Percentiles rank a stretch among this genome's conserved stretches.
Conservation (phyloP, 2,888 invertebrate genomes). For the Limulus polyphemus region DNA sequence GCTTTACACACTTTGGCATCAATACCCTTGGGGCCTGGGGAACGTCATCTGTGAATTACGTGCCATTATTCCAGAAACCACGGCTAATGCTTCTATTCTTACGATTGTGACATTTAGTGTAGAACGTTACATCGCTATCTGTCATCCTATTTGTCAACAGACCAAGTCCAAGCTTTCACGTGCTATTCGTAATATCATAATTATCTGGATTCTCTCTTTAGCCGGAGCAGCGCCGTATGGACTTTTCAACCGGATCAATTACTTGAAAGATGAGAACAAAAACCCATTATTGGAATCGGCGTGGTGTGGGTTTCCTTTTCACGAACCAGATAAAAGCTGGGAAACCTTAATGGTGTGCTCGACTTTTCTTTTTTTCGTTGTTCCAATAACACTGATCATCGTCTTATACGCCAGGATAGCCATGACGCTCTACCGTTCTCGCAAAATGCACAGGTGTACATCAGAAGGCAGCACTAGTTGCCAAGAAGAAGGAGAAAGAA, state of each 20-base stretch:
- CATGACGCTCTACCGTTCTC: slow-evolving; percentile 30
- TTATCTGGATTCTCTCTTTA: slow-evolving; percentile 38
- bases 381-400: slow-evolving; percentile 39
- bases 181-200: slow-evolving; percentile 36
- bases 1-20: slow-evolving; percentile 39
- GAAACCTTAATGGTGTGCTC: slow-evolving; percentile 36
- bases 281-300: neutral
- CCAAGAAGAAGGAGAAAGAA: slow-evolving; percentile 30
- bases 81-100: slow-evolving; percentile 40
- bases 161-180: slow-evolving; percentile 32
- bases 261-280: slow-evolving; percentile 11
- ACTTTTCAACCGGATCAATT: slow-evolving; percentile 32
- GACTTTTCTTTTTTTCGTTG: slow-evolving; percentile 40
- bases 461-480: slow-evolving; percentile 20
- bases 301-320: slow-evolving; percentile 33
- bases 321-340: slow-evolving; percentile 29
- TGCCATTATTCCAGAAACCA: slow-evolving; percentile 39
- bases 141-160: slow-evolving; percentile 34
- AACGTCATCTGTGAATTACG: slow-evolving; percentile 38
- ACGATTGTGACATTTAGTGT: slow-evolving; percentile 40
- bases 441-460: slow-evolving; percentile 23
- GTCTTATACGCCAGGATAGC: slow-evolving; percentile 37
- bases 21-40: slow-evolving; percentile 39
- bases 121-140: slow-evolving; percentile 40
- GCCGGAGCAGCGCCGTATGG: slow-evolving; percentile 35